Base-by-base conservation (phyloP, 2,113 vertebrate genomes). In the Romanogobio albipinnatus region DNA sequence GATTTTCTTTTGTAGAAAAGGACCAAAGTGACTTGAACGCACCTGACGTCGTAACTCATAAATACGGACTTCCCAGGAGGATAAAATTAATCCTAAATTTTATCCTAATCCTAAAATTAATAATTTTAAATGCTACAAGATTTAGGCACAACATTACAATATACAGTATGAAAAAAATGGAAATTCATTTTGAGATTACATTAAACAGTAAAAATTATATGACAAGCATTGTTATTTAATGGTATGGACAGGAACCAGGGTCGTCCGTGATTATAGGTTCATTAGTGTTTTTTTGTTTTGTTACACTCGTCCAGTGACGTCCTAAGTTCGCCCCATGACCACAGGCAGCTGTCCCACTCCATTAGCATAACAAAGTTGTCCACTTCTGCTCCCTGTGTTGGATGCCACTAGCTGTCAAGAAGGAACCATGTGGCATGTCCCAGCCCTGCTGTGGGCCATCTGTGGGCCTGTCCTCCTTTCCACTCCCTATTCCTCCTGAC, bases 331-430 rank as follows among this genome's bases (percentile, higher is more conserved):
- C 66, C 75, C 49, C n/a, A 6, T 82, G 80, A 75, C 74, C 80
- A 61, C 45, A 78, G 76, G 64, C 89, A 90, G 88, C 88, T 90
- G 89, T 86, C 76, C 82, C 68, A 79, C 29, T 1, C 29, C 62
- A 91, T 91, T 91, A 91, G 62, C 89, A 91, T 91, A 87, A 91
- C 88, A 90, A 91, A 88, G 87, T 81, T 81, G 36, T 51, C 71
- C 68, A 19, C 58, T 68, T 56, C 71, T 33, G 79, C 74, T 33
- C 68, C 76, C n/a, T 58, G 79, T 29, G 36, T 73, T 45, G 82
- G 84, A 83, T 82, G 66, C 84, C 76, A 77, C 26, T 51, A 89
- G 74, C 75, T 45, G 77, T 86, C 73, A 61, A 81, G 85, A 61
- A 79, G 76, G 36, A 82, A 73, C 88, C 88, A 87, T 84, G 78